Base-by-base conservation (phyloP, 35 echinoderm and acorn worm species). In the Apostichopus parvimensis region DNA sequence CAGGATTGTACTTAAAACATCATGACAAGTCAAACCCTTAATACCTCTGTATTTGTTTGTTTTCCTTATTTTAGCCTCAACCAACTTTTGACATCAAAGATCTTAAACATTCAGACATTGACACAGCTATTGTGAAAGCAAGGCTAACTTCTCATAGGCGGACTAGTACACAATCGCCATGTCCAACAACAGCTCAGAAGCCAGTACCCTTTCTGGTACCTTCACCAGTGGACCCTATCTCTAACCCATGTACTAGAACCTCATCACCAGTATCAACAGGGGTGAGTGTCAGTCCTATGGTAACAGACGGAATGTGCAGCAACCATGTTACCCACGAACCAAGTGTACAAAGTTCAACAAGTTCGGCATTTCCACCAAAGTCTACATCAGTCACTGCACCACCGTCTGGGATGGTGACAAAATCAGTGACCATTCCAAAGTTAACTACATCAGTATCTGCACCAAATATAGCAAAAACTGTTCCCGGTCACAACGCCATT, bases 71-170 rank as follows among this genome's bases (percentile, higher is more conserved):
- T 15, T 9, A 91, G 88, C 73, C 88, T 77, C 88, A 78, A 77
- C 88, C 73, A 91, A 77, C 72, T 6, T 91, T 77, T 77, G 72
- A 77, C 53, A 78, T 91, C 9, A 77, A 78, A 12, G 88, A 91
- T 15, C 70, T 91, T 8, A 91, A 91, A 77, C 88, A 77, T 45
- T 58, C 68, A 59, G 88, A 91, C 22, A 78, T 78, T 54, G 88
- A 91, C 57, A 77, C 23, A 77, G 73, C 52, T n/a, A 24, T 91
- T 6, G 73, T 77, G 14, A 58, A 91, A 57, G 68, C 88, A 53
- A 91, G 88, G 56, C 53, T 77, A 4, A 91, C 12, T 24, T 34
- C 34, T 53, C 66, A 73, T 6, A 78, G 56, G 23, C 25, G 21
- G 56, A 9, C 73, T 11, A 12, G 53, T 77, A 55, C 88, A 77